A percentile compares a stretch with the other conserved stretches of the same genome.
Conservation (phyloP, 2,888 invertebrate species). For the Lithophane socia region DNA sequence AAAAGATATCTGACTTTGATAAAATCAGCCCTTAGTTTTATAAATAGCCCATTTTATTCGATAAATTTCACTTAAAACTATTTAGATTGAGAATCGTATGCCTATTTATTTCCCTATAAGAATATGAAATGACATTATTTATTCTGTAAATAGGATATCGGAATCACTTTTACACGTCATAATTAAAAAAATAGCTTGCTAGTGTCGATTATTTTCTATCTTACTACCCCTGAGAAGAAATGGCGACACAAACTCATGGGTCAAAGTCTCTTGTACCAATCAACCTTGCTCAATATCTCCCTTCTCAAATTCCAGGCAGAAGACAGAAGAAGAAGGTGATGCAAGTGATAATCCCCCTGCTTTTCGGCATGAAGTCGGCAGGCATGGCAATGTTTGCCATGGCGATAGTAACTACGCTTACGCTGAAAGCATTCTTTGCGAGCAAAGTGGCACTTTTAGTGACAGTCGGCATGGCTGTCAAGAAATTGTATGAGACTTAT, state of each 20-base stretch:
- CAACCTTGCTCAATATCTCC: background rate
- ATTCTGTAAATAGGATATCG: too few species aligned
- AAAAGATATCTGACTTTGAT: too few species aligned
- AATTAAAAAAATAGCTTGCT: too few species aligned
- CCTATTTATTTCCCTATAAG: background rate
- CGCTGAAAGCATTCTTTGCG: constrained; percentile 92
- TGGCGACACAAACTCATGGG: too few species aligned
- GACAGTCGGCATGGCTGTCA: constrained; percentile 91
- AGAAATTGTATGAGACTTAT: constrained; percentile 91
- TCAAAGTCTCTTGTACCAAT: background rate
- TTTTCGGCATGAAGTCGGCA: constrained; percentile 93
- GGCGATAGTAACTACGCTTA: constrained; percentile 91
- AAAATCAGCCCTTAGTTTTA: background rate
- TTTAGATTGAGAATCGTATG: background rate
- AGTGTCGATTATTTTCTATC: too few species aligned
- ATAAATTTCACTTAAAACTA: background rate
- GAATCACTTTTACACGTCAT: too few species aligned
- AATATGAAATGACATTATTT: background rate
- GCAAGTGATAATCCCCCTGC: constrained; percentile 91
- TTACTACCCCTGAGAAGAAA: too few species aligned
- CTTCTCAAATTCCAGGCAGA: constrained; percentile 68
- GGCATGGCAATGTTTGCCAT: constrained; percentile 91
- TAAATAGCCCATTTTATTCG: background rate
- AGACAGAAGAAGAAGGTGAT: constrained; percentile 91
- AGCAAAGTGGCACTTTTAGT: constrained; percentile 93